Evolutionary conservation across 2,888 invertebrate genomes (phyloP).

Genomic region (Pterobdella sp.): DNA sequence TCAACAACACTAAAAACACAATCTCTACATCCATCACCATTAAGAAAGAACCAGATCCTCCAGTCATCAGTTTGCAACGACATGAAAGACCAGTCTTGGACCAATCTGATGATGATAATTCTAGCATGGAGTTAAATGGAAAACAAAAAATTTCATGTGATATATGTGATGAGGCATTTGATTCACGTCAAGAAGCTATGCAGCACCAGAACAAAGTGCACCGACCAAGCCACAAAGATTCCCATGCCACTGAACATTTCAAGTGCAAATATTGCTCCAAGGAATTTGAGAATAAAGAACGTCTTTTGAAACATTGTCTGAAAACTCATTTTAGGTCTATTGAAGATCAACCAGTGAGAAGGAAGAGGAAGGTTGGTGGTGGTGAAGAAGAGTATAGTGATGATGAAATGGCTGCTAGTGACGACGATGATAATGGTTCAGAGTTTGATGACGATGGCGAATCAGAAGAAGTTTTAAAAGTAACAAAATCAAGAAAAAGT

Average conservation of each 20-base stretch:
- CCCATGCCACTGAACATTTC: background rate
- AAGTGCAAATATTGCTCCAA: conserved; percentile 28
- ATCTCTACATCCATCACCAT: background rate
- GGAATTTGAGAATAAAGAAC: conserved; percentile 23
- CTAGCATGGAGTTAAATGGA: conserved; percentile 11
- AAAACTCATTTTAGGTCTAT: conserved; percentile 23
- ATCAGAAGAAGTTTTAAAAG: background rate
- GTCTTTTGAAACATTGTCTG: conserved; percentile 23
- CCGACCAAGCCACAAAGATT: background rate
- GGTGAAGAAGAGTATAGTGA: background rate
- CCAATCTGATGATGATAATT: conserved; percentile 12
- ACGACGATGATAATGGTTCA: background rate
- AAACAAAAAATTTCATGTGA: conserved; percentile 23
- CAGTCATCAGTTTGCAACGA: background rate
- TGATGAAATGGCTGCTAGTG: conserved; percentile 4
- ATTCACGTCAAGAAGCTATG: conserved; percentile 17
- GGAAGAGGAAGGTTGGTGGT: background rate
- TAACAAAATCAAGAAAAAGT: background rate
- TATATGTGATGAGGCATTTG: conserved; percentile 24
- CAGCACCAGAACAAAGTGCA: conserved; percentile 22
- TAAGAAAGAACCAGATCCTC: background rate
- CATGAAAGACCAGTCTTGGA: conserved; percentile 2
- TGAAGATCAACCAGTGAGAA: conserved; percentile 15
- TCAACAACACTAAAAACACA: background rate
- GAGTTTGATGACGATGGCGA: background rate